Evolutionary conservation across 1,140 invertebrate genomes (phyloP).

Genomic region (Gryllus bimaculatus): DNA sequence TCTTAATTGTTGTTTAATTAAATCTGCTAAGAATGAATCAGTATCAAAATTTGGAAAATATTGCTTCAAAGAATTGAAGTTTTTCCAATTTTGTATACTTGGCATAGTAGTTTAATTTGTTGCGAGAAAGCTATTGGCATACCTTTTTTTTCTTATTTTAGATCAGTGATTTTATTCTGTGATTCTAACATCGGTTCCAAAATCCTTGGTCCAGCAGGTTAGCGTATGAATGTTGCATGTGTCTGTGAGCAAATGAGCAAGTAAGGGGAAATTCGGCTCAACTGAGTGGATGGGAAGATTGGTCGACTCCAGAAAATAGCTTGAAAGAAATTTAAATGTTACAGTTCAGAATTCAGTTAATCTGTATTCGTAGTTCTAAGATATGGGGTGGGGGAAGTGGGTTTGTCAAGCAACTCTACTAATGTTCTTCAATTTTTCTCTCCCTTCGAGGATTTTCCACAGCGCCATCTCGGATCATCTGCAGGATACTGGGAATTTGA

Average conservation of each 20-base stretch:
- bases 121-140: background rate
- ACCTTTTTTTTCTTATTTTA: background rate
- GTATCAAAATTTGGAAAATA: no score
- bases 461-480: constrained; percentile 19
- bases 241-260: constrained; percentile 34
- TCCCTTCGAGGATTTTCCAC: constrained; percentile 23
- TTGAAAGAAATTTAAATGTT: background rate
- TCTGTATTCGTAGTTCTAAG: background rate
- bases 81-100: constrained; percentile 4
- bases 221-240: constrained; percentile 26
- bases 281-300: constrained; percentile 21
- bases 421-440: constrained; percentile 24
- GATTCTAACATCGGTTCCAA: background rate
- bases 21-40: no score
- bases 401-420: constrained; percentile 19
- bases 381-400: background rate
- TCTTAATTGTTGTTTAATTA: no score
- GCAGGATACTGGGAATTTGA: constrained; percentile 13
- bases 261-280: constrained; percentile 34
- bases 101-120: background rate
- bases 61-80: no score
- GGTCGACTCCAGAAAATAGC: background rate
- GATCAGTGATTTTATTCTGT: background rate
- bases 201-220: background rate
- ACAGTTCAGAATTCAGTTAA: background rate